Evolutionary conservation across 2,797 vertebrate genomes (phyloP).

Genomic region (Saxicola maurus): DNA sequence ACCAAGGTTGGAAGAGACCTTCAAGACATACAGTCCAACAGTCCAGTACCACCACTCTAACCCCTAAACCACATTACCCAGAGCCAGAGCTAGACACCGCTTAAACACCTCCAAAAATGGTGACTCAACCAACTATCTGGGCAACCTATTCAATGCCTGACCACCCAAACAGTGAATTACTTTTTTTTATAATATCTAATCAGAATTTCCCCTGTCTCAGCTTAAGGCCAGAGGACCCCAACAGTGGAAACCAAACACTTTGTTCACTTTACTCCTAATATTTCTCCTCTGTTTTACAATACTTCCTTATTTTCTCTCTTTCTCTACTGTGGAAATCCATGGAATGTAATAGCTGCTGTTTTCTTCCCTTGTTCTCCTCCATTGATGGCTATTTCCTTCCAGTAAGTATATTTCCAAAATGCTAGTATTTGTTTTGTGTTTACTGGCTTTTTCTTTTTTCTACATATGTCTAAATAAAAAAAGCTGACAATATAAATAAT

Average conservation of each 20-base stretch:
- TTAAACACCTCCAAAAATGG: neutral
- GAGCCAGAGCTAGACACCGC: neutral
- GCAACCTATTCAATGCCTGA: neutral
- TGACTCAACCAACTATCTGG: too few species aligned
- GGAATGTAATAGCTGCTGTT: neutral
- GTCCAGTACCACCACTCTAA: neutral
- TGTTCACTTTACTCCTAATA: neutral
- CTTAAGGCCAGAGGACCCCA: neutral
- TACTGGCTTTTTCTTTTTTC: neutral
- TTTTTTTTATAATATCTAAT: neutral
- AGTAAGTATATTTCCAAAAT: neutral
- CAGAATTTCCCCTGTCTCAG: neutral
- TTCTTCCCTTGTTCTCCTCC: neutral
- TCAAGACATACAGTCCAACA: neutral
- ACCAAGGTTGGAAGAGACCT: neutral
- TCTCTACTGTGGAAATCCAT: neutral
- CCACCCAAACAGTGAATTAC: neutral
- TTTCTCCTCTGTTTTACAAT: neutral
- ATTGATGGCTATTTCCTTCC: neutral
- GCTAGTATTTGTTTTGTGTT: neutral
- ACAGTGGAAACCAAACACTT: neutral
- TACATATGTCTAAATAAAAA: neutral
- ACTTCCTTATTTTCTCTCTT: neutral
- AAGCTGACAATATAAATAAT: conserved; percentile 4
- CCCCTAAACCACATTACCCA: neutral